phyloP scores from a whole-genome alignment of 2,888 invertebrate species.

The Patella depressa region DNA sequence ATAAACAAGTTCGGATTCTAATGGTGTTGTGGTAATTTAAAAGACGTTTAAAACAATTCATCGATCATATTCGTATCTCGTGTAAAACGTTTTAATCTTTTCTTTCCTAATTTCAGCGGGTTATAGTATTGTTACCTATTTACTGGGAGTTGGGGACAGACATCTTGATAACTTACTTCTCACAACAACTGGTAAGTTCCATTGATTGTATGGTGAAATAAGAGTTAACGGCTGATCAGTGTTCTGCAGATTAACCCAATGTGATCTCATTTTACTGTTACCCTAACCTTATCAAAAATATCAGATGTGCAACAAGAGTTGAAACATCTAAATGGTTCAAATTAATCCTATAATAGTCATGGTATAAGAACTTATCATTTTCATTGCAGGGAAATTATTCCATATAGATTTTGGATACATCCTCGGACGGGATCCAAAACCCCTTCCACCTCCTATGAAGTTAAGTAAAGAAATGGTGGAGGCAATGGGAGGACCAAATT shows the following conservation, averaged over 20 bases:
- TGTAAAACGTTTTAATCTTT: neutral
- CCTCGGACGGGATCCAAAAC: slow-evolving; percentile 97
- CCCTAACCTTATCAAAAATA: neutral
- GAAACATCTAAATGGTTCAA: no score
- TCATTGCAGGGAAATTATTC: slow-evolving; percentile 64
- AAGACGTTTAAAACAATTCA: neutral
- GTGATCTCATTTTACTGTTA: no score
- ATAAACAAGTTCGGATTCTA: neutral
- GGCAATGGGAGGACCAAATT: slow-evolving; percentile 76
- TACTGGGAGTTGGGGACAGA: slow-evolving; percentile 96
- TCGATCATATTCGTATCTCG: neutral
- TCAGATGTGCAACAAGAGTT: no score
- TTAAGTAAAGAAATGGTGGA: slow-evolving; percentile 99
- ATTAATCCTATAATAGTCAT: no score
- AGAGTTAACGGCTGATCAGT: no score
- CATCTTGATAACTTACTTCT: slow-evolving; percentile 97
- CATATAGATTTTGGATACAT: slow-evolving; percentile 89
- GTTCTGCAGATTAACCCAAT: no score
- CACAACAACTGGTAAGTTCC: slow-evolving; percentile 81
- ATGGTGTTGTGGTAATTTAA: neutral
- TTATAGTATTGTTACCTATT: slow-evolving; percentile 97
- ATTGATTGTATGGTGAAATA: no score
- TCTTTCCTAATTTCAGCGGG: slow-evolving; percentile 78
- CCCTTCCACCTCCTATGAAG: slow-evolving; percentile 98
- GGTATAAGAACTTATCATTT: neutral